Base-by-base conservation (phyloP, 35 echinoderm and acorn worm genomes). In the Apostichopus parvimensis region DNA sequence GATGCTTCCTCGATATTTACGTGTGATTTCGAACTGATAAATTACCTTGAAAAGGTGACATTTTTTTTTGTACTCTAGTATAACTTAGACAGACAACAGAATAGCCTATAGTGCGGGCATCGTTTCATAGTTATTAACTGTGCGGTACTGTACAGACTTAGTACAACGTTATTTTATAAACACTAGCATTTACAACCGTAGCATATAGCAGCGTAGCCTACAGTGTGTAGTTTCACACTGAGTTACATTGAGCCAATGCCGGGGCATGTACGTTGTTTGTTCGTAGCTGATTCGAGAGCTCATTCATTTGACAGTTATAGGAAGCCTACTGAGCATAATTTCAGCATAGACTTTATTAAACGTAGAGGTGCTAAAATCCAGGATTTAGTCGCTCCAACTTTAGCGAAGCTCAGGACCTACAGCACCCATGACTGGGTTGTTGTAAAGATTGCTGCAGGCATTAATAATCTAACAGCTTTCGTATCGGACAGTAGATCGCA, bases 401-500 rank as follows among this genome's bases (percentile, higher is more conserved):
- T 86, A 61, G 15, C 15, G 1, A 86, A 61, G 15, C 13, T 86
- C 4, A 8, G 26, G 22, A 9, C 12, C 54, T 86, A 80, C 25
- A 28, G 57, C 8, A 18, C 10, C 13, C 12, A 65, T 4, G 83
- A 86, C 12, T 86, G 12, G 0, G 22, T 86, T 6, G 3, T 65
- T 17, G 26, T 86, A 4, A 86, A 86, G 9, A 18, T 86, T 20
- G 83, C 83, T 20, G 83, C 83, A 6, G 83, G 83, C 17, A 86
- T 86, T 5, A 86, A 86, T 18, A 86, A 86, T 61, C 17, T 86
- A n/a, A 8, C 54, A 5, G 57, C 57, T 9, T 86, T 62, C 59
- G 83, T 18, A 17, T 58, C 17, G 5, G 83, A 86, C 12, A 56
- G 20, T 6, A 15, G 22, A 11, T 5, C 34, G 5, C 1, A 5